These are phyloP conservation scores for Danio albolineatus DNA, from an alignment of 2,797 vertebrate species.

Conservation along the genomic window DNA sequence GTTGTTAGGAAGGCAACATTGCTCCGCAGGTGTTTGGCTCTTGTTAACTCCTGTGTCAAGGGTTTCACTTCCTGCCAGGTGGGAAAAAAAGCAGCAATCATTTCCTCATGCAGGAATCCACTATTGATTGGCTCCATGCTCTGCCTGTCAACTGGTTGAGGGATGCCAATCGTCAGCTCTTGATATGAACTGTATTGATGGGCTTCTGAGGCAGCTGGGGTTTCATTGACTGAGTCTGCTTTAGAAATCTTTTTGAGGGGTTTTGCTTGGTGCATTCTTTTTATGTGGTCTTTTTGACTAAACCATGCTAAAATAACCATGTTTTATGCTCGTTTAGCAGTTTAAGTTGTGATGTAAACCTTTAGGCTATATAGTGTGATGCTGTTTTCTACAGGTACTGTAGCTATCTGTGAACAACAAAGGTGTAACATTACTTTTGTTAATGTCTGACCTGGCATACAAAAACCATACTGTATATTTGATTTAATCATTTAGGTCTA, in stretches of 20 bases:
- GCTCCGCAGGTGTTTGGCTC: constrained; percentile 35
- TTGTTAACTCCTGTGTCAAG: constrained; percentile 56
- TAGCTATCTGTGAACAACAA: too few relatives aligned
- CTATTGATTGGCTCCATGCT: constrained; percentile 69
- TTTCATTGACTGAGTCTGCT: constrained; percentile 64
- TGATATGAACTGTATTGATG: constrained; percentile 50
- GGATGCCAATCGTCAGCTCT: constrained; percentile 65
- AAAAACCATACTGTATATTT: too few relatives aligned
- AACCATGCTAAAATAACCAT: too few relatives aligned
- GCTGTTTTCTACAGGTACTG: too few relatives aligned
- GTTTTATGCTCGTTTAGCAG: too few relatives aligned
- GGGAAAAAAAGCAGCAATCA: constrained; percentile 69
- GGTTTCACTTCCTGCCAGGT: constrained; percentile 59
- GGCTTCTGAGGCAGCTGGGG: constrained; percentile 65
- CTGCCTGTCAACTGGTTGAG: constrained; percentile 69
- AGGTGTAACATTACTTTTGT: too few relatives aligned
- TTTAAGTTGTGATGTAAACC: too few relatives aligned
- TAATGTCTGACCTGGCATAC: too few relatives aligned
- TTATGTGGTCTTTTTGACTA: neutral
- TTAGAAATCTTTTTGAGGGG: constrained; percentile 1
- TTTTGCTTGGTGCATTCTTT: neutral
- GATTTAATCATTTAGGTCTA: too few relatives aligned
- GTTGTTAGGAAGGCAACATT: constrained; percentile 15
- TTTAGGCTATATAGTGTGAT: too few relatives aligned
- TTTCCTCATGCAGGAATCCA: constrained; percentile 69